These are phyloP conservation scores for Tringa solitaria DNA, from an alignment of 2,113 vertebrate genomes.

Conservation along the genomic window DNA sequence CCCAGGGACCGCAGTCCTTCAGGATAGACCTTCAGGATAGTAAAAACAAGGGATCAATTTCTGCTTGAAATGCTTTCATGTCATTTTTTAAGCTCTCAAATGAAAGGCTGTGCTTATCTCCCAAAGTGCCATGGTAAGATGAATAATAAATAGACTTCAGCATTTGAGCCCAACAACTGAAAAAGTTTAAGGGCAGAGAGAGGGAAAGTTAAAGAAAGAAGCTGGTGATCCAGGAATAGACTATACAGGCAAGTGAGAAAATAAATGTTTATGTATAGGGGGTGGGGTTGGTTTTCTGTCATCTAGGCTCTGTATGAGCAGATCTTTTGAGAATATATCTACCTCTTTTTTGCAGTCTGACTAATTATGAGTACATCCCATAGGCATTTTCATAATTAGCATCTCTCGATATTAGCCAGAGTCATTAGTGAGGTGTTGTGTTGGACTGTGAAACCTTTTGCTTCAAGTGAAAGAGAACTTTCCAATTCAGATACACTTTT, in stretches of 20 bases:
- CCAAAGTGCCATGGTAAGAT: not conserved
- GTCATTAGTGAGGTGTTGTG: not conserved
- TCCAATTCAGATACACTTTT: not conserved
- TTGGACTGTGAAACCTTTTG: not conserved
- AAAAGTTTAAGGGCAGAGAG: not conserved
- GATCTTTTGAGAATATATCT: not conserved
- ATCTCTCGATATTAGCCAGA: not conserved
- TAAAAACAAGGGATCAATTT: not conserved
- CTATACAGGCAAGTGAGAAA: not conserved
- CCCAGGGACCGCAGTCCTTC: not conserved
- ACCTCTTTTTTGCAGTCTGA: not conserved
- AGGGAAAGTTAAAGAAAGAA: not conserved
- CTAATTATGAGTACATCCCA: not conserved
- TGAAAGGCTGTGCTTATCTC: not conserved
- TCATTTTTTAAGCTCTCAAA: not conserved
- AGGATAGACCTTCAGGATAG: not conserved
- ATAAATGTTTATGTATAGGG: not conserved
- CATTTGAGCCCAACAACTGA: not conserved
- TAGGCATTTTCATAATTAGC: not conserved
- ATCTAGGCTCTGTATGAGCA: not conserved
- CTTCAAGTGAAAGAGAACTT: not conserved
- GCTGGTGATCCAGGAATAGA: not conserved
- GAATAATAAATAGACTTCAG: constrained; percentile 2
- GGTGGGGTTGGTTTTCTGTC: not conserved
- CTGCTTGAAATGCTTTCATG: not conserved